Conservation (phyloP, 92 coral and sea anemone genomes). For the Palythoa grandis region DNA sequence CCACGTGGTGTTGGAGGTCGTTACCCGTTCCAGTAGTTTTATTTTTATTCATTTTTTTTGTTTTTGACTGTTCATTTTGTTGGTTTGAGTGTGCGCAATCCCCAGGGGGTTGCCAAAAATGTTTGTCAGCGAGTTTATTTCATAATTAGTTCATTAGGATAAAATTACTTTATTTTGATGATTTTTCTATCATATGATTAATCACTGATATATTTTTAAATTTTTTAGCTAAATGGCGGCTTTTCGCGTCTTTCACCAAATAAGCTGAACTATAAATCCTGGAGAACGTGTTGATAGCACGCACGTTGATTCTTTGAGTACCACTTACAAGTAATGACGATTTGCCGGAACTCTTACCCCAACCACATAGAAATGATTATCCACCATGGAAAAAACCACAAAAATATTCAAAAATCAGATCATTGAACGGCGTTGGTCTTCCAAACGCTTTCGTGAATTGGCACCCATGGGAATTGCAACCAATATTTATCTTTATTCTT, state of each 20-base stretch:
- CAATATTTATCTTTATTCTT: conserved; percentile 17
- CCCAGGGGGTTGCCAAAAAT: neutral
- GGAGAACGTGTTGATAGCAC: conserved; percentile 34
- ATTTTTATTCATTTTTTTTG: neutral
- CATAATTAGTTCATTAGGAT: conserved; percentile 8
- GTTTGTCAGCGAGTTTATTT: neutral
- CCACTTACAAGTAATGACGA: neutral
- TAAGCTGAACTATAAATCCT: neutral
- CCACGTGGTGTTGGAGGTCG: conserved; percentile 15
- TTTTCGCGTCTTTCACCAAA: neutral
- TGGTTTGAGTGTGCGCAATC: conserved; percentile 10
- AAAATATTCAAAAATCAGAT: neutral
- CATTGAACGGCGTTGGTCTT: neutral
- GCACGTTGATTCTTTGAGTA: conserved; percentile 19
- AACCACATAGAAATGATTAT: neutral
- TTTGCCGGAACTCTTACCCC: neutral
- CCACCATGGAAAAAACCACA: neutral
- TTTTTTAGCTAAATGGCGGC: neutral
- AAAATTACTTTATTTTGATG: conserved; percentile 8
- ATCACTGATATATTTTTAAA: neutral
- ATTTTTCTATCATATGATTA: neutral
- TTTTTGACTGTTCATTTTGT: neutral
- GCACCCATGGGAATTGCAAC: neutral
- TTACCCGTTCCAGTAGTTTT: neutral
- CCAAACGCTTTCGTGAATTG: conserved; percentile 4